phyloP scores from a whole-genome alignment of 1,140 invertebrate genomes.

The Parapsyche elsis region DNA sequence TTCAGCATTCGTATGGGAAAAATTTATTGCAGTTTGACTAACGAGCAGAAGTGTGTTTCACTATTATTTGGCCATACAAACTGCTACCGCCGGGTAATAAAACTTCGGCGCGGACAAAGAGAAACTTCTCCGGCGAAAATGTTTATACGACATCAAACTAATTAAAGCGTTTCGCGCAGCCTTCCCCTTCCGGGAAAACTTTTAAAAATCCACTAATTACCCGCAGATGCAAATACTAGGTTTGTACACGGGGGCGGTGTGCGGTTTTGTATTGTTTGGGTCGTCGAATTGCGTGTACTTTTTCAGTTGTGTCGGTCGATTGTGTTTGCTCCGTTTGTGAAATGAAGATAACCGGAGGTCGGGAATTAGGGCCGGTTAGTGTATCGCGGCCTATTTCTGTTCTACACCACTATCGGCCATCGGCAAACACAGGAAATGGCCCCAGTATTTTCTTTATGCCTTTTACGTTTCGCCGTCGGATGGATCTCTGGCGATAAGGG shows the following conservation, averaged over 20 bases:
- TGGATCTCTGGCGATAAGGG: slow-evolving; percentile 34
- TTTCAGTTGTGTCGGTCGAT: background rate
- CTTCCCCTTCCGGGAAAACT: background rate
- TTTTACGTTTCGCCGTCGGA: slow-evolving; percentile 30
- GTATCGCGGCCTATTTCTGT: slow-evolving; percentile 20
- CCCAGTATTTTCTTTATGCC: slow-evolving; percentile 37
- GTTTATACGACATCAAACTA: slow-evolving; percentile 17
- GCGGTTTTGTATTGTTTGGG: too few species aligned
- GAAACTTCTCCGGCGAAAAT: slow-evolving; percentile 12
- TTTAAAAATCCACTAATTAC: slow-evolving; percentile 8
- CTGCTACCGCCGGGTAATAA: slow-evolving; percentile 1
- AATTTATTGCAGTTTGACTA: background rate
- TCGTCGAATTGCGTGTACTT: background rate
- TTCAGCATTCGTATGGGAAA: background rate
- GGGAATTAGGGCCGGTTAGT: slow-evolving; percentile 27
- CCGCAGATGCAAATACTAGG: background rate
- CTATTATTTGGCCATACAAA: background rate
- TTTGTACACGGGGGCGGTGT: too few species aligned
- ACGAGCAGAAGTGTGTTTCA: slow-evolving; percentile 13
- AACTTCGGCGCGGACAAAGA: background rate
- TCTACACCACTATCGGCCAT: slow-evolving; percentile 33
- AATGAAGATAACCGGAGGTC: slow-evolving; percentile 30
- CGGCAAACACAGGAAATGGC: slow-evolving; percentile 43
- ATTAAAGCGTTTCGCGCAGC: background rate
- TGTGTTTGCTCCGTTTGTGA: slow-evolving; percentile 10